A percentile compares a stretch with the other conserved stretches of the same genome.
Conservation (phyloP, 2,113 vertebrate genomes). For the Plotosus lineatus region DNA sequence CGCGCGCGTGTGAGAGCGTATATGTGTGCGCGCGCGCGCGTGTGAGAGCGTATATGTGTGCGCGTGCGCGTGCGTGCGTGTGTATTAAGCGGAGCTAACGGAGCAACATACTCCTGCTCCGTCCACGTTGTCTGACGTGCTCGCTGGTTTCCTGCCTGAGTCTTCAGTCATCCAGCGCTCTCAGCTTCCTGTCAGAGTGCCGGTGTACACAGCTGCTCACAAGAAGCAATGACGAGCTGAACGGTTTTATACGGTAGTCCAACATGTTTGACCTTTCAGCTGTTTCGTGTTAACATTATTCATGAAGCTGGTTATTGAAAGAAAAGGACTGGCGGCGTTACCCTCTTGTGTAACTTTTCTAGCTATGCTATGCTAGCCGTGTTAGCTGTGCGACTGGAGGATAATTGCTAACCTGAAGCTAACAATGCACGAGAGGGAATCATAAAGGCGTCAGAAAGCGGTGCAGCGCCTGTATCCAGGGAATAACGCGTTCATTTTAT, state of each 20-base stretch:
- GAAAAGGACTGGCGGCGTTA: not conserved
- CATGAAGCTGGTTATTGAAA: not conserved
- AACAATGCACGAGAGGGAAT: conserved; percentile 13
- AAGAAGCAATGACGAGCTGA: not conserved
- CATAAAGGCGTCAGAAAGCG: conserved; percentile 2
- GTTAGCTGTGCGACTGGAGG: not conserved
- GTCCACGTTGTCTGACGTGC: not conserved
- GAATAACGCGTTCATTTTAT: not conserved
- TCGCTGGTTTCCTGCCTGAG: conserved; percentile 32
- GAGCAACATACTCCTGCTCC: not conserved
- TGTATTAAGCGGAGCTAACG: no score
- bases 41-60: no score
- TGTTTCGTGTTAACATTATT: not conserved
- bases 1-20: no score
- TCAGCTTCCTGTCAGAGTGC: conserved; percentile 2
- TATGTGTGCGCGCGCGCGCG: no score
- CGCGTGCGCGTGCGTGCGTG: no score
- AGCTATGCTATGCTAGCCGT: no score
- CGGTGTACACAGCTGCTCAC: not conserved
- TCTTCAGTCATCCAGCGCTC: conserved; percentile 9
- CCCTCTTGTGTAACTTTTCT: not conserved
- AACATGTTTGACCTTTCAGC: not conserved
- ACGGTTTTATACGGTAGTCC: not conserved
- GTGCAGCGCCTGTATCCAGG: not conserved
- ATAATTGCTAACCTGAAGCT: not conserved